Evolutionary conservation across 2,113 vertebrate species (phyloP).

Genomic region (Trachemys scripta): DNA sequence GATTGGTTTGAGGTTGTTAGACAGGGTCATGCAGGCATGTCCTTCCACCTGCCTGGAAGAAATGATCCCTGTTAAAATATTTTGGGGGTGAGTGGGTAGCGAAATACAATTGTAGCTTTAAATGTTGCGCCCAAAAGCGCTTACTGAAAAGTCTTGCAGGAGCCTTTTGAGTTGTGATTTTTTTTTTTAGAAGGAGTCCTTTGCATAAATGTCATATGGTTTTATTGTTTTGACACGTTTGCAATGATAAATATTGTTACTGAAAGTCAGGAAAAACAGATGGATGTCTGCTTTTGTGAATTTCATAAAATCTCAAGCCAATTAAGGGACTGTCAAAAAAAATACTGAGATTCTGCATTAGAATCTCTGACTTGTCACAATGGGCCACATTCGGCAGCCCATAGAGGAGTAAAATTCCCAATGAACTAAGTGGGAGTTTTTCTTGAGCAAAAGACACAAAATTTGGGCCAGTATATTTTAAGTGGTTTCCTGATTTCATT

Average conservation of each 20-base stretch:
- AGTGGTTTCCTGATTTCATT: background rate
- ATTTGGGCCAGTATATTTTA: background rate
- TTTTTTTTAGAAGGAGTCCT: conserved; percentile 42
- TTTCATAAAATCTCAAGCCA: conserved; percentile 71
- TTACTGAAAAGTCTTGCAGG: conserved; percentile 16
- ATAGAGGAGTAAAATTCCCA: background rate
- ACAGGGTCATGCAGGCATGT: background rate
- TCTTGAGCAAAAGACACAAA: background rate
- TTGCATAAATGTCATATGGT: conserved; percentile 67
- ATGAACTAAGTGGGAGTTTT: background rate
- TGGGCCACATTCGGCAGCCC: background rate
- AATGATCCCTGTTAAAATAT: conserved; percentile 49
- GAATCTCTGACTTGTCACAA: background rate
- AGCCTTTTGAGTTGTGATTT: conserved; percentile 59
- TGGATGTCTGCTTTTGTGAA: conserved; percentile 68
- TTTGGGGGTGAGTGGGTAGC: conserved; percentile 23
- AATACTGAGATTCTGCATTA: background rate
- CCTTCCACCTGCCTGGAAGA: background rate
- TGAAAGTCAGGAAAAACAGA: conserved; percentile 70
- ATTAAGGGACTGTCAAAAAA: conserved; percentile 60
- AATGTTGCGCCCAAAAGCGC: conserved; percentile 51
- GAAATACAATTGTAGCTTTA: conserved; percentile 22
- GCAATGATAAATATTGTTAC: conserved; percentile 72
- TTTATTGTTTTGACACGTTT: conserved; percentile 76
- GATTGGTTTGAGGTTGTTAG: background rate